phyloP scores from a whole-genome alignment of 2,888 invertebrate genomes.

The Lithophane leautieri region DNA sequence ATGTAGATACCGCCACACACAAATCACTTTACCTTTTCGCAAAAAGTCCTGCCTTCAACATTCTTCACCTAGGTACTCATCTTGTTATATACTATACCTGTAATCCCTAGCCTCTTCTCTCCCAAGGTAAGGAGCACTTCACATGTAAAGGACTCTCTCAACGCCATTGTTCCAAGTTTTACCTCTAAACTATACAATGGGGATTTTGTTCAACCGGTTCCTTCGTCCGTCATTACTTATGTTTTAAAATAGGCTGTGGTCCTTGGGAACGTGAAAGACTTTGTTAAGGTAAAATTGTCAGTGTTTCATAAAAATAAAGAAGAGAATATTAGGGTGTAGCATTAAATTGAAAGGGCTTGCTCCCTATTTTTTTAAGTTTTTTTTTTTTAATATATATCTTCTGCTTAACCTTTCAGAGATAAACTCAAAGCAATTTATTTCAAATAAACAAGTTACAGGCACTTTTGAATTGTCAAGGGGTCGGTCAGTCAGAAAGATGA shows the following conservation, averaged over 20 bases:
- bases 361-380: too few species aligned
- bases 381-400: too few species aligned
- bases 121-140: slow-evolving; percentile 24
- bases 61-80: background rate
- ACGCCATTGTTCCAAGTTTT: slow-evolving; percentile 39
- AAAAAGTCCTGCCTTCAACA: background rate
- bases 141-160: slow-evolving; percentile 16
- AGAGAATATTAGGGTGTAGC: too few species aligned
- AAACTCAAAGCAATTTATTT: too few species aligned
- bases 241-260: slow-evolving; percentile 8
- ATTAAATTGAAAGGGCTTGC: background rate
- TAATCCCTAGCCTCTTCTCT: slow-evolving; percentile 5
- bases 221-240: slow-evolving; percentile 15
- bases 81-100: slow-evolving; percentile 1
- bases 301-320: background rate
- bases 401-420: too few species aligned
- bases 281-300: background rate
- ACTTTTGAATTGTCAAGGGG: too few species aligned
- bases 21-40: background rate
- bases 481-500: too few species aligned
- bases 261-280: background rate
- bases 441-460: too few species aligned
- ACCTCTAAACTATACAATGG: slow-evolving; percentile 46
- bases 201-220: slow-evolving; percentile 22
- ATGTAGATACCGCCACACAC: too few species aligned